phyloP scores from a whole-genome alignment of 2,888 invertebrate species.

The Catotricha subobsoleta region DNA sequence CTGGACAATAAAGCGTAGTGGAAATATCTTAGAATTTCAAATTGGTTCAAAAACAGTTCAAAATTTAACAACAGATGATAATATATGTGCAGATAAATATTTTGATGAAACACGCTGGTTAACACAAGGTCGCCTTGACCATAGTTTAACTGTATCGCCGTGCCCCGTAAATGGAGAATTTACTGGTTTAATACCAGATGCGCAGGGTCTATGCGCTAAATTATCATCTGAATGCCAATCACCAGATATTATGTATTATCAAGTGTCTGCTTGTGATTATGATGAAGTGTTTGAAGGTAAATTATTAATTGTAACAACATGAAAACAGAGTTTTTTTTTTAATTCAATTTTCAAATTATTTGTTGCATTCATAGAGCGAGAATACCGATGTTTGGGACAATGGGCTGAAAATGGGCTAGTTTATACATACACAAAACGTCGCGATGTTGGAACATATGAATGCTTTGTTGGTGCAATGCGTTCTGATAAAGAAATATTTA shows the following conservation, averaged over 20 bases:
- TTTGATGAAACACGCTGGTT: constrained; percentile 38
- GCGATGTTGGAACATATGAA: constrained; percentile 41
- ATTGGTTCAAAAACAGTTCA: constrained; percentile 9
- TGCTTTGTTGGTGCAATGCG: constrained; percentile 45
- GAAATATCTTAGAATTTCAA: constrained; percentile 14
- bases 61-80: constrained; percentile 5
- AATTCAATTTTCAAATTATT: not conserved
- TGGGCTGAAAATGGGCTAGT: constrained; percentile 43
- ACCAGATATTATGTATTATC: constrained; percentile 46
- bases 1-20: constrained; percentile 11
- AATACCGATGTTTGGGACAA: constrained; percentile 45
- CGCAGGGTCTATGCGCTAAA: constrained; percentile 40
- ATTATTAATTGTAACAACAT: constrained; percentile 8
- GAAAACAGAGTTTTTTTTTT: constrained; percentile 3
- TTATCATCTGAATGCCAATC: constrained; percentile 45
- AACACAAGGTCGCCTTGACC: constrained; percentile 37
- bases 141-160: constrained; percentile 24
- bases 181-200: constrained; percentile 42
- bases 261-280: constrained; percentile 40
- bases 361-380: constrained; percentile 33
- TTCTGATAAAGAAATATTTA: constrained; percentile 39
- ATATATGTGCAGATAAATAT: constrained; percentile 30
- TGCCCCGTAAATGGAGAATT: constrained; percentile 49
- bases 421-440: constrained; percentile 45
- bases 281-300: constrained; percentile 41